Base-by-base conservation (phyloP, 2,797 vertebrate species). In the Cetoscarus ocellatus region DNA sequence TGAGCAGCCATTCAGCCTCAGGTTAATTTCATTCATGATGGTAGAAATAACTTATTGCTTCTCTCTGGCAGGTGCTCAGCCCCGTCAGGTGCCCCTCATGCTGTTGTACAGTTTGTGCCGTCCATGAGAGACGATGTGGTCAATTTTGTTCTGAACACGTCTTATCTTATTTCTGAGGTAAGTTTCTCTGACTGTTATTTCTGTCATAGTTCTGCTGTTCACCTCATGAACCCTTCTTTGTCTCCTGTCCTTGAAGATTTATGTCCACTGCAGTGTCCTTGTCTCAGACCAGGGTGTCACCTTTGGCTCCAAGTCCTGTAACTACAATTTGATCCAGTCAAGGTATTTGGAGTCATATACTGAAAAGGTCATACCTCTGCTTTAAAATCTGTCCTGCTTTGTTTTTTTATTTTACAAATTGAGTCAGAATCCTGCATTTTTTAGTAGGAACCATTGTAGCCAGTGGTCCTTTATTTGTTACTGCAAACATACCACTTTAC, bases 181-280 rank as follows among this genome's bases (percentile, higher is more conserved):
- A 79, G 63, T 38, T 0, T 14, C 6, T 19, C 2, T 5, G 19
- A 0, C 52, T n/a, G 4, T 15, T 7, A 0, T 18, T n/a, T 40
- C 0, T 38, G 8, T 6, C 13, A 6, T 44, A 1, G 3, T 13
- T 51, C 10, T 27, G 10, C 44, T 66, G 1, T 6, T 47, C 3
- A 53, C 38, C 14, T 62, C 35, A 0, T 54, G 5, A 57, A 13
- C 36, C 18, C 1, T 57, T 3, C 6, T n/a, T 49, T 11, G 3
- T 34, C 19, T 50, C 10, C n/a, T 12, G 14, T 8, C 17, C 36
- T 12, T 55, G 18, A 57, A 94, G 94, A 14, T 85, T 8, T 91
- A 90, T 34, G 7, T 94, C 70, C 92, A 93, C 72, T 95, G 94
- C 11, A 90, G 61, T 6, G 79, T 91, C 39, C 10, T 88, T 6